Base-by-base conservation (phyloP, 2,797 vertebrate species). In the Orestias chungarensis region DNA sequence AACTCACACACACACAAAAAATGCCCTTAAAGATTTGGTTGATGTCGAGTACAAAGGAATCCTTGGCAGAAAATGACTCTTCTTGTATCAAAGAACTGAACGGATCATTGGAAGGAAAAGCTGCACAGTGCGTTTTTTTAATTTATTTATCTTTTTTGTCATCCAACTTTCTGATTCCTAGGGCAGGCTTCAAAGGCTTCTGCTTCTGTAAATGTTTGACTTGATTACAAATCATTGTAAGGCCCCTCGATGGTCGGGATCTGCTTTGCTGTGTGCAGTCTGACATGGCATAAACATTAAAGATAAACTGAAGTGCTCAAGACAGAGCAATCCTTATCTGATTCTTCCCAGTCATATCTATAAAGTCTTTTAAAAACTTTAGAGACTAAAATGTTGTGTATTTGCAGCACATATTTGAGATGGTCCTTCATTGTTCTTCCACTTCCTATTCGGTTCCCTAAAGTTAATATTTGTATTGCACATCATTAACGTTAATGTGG, bases 151-250 rank as follows among this genome's bases (percentile, higher is more conserved):
- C n/a, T n/a, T n/a, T 62, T 20, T 65, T 38, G 50, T 40, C 4
- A 33, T 73, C 55, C 66, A 75, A 61, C 72, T 87, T 75, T 75
- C 64, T 66, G 70, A 66, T 76, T 82, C 70, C 83, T 91, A n/a
- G n/a, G 85, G 87, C 87, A 70, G 69, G 35, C 73, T 70, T 80
- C 74, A 55, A 84, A 86, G 70, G 44, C 70, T 66, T 33, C 47
- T 33, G 1, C 46, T 52, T 40, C 23, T 64, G 59, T 55, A 80
- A 82, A 83, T 74, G 55, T 76, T 80, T 69, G 61, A 64, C 65
- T 70, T 78, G 80, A 86, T 82, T 80, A 72, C 64, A 76, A 81
- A 78, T 79, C 79, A 76, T 76, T 47, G 57, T 42, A 59, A 66
- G 35, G 35, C 64, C 57, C 6, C n/a, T 43, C 15, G 17, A 61